These are phyloP conservation scores for Luperina testacea DNA, from an alignment of 2,888 invertebrate genomes.

Conservation along the genomic window DNA sequence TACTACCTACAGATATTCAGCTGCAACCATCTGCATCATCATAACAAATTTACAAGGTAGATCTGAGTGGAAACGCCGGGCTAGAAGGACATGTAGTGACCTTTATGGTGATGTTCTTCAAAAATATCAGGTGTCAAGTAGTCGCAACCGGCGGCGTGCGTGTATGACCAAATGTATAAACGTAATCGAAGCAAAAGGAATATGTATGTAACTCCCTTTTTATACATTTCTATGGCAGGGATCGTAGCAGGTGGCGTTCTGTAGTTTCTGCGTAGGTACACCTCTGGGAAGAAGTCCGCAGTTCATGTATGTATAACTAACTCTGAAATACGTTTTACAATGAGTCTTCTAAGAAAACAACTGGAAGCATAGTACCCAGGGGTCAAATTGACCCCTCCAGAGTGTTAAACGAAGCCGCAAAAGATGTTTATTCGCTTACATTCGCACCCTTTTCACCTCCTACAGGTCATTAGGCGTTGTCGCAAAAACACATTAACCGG, in stretches of 20 bases:
- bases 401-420: constrained; percentile 66
- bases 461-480: constrained; percentile 75
- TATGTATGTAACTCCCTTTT: too few relatives aligned
- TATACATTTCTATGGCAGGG: too few relatives aligned
- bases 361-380: constrained; percentile 36
- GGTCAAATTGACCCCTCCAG: constrained; percentile 53
- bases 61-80: too few relatives aligned
- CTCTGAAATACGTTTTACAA: constrained; percentile 11
- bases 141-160: neutral
- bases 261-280: neutral
- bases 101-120: neutral
- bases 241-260: neutral
- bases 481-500: constrained; percentile 80
- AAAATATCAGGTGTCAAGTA: neutral
- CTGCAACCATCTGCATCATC: neutral
- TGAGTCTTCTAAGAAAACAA: constrained; percentile 34
- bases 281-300: too few relatives aligned
- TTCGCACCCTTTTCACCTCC: constrained; percentile 71
- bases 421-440: constrained; percentile 75
- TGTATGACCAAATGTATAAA: neutral
- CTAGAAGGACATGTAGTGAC: neutral
- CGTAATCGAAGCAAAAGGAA: neutral
- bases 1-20: neutral
- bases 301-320: neutral
- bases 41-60: too few relatives aligned